Evolutionary conservation across 2,888 invertebrate genomes (phyloP).

Genomic region (Hermaeophaga mercurialis): DNA sequence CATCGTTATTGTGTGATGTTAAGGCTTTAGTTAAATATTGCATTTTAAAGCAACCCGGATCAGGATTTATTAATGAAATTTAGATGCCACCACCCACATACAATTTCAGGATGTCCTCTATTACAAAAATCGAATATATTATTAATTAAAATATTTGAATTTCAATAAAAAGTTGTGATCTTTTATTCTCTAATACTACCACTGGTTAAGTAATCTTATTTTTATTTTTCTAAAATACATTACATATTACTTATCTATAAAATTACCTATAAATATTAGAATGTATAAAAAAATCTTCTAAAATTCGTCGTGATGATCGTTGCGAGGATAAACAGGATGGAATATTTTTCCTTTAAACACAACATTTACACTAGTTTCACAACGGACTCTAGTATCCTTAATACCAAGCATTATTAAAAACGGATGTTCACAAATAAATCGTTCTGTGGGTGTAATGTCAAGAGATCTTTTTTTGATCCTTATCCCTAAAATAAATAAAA

Average conservation of each 20-base stretch:
- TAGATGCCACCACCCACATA: too few relatives aligned
- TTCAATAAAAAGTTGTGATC: too few relatives aligned
- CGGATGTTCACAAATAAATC: slow-evolving; percentile 35
- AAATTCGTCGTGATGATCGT: slow-evolving; percentile 18
- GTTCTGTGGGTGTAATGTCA: slow-evolving; percentile 12
- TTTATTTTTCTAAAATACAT: background rate
- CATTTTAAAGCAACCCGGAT: too few relatives aligned
- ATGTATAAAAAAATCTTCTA: background rate
- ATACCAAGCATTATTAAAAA: slow-evolving; percentile 28
- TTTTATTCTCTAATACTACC: too few relatives aligned
- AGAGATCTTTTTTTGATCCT: too few relatives aligned
- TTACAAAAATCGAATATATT: too few relatives aligned
- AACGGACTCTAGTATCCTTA: slow-evolving; percentile 9
- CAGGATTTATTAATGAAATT: too few relatives aligned
- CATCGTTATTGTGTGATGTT: too few relatives aligned
- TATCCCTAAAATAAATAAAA: too few relatives aligned
- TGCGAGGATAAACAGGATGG: slow-evolving; percentile 10
- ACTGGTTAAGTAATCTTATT: background rate
- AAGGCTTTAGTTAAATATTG: too few relatives aligned
- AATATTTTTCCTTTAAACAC: slow-evolving; percentile 35
- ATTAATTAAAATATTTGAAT: too few relatives aligned
- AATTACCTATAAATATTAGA: background rate
- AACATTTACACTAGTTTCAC: slow-evolving; percentile 6
- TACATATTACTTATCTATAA: background rate
- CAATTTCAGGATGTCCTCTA: too few relatives aligned